Evolutionary conservation across 2,113 vertebrate genomes (phyloP).

Genomic region (Petrocephalus microphthalmus): DNA sequence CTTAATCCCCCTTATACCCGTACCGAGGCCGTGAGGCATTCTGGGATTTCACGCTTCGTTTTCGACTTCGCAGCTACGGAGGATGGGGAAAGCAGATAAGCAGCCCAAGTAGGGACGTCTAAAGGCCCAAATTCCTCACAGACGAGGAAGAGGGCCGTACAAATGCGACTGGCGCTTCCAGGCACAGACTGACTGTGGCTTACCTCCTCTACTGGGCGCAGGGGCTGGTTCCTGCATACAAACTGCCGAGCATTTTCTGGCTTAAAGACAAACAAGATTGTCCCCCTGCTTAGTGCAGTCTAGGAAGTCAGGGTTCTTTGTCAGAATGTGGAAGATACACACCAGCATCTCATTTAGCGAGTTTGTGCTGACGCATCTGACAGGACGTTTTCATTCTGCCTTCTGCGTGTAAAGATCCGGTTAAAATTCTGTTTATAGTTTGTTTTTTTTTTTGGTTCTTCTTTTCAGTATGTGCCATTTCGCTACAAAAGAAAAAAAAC

Average conservation of each 20-base stretch:
- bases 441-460: not conserved
- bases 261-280: not conserved
- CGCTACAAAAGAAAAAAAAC: not conserved
- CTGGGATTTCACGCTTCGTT: not conserved
- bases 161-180: not conserved
- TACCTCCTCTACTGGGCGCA: not conserved
- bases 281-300: not conserved
- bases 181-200: not conserved
- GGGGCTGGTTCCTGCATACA: not conserved
- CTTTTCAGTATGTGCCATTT: conserved; percentile 1
- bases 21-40: not conserved
- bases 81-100: not conserved
- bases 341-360: not conserved
- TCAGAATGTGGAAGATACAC: not conserved
- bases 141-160: not conserved
- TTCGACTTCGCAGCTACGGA: not conserved
- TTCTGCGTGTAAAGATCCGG: not conserved
- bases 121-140: not conserved
- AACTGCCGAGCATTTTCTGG: not conserved
- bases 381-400: not conserved
- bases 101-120: not conserved
- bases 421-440: not conserved
- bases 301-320: not conserved
- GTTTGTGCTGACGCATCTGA: not conserved
- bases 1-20: not conserved